Conservation (phyloP, 2,113 vertebrate species). For the Promerops cafer region DNA sequence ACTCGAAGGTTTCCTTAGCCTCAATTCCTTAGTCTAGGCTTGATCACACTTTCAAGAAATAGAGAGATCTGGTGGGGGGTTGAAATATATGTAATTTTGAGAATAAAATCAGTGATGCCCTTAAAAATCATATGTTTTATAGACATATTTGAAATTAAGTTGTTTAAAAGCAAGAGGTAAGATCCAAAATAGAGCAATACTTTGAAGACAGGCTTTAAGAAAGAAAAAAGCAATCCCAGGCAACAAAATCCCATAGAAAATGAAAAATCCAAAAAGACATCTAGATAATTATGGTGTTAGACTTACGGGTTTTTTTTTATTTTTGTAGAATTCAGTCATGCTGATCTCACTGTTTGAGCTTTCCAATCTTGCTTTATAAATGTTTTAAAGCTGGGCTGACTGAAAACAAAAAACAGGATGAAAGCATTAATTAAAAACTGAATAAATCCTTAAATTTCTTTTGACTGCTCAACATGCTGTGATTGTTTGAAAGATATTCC, state of each 20-base stretch:
- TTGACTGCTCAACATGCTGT: neutral
- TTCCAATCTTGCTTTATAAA: neutral
- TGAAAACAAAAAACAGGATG: neutral
- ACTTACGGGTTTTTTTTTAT: neutral
- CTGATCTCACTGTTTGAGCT: neutral
- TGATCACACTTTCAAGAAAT: neutral
- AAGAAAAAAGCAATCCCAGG: neutral
- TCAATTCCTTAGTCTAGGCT: neutral
- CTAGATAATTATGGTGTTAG: neutral
- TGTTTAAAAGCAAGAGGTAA: neutral
- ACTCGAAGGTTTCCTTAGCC: neutral
- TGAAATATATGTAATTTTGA: neutral
- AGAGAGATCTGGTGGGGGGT: neutral
- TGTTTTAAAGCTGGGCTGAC: neutral
- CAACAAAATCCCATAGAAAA: neutral
- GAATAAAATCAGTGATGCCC: neutral
- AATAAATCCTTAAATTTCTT: neutral
- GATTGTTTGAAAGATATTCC: neutral
- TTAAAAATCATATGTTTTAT: neutral
- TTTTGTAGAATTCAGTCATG: neutral
- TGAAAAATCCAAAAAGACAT: neutral
- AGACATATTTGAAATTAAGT: neutral
- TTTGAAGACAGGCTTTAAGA: neutral
- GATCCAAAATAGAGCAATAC: neutral
- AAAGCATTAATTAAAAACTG: neutral